A percentile compares a stretch with the other conserved stretches of the same genome.
phyloP scores from a whole-genome alignment of 2,888 invertebrate genomes.

The Leptothorax acervorum region DNA sequence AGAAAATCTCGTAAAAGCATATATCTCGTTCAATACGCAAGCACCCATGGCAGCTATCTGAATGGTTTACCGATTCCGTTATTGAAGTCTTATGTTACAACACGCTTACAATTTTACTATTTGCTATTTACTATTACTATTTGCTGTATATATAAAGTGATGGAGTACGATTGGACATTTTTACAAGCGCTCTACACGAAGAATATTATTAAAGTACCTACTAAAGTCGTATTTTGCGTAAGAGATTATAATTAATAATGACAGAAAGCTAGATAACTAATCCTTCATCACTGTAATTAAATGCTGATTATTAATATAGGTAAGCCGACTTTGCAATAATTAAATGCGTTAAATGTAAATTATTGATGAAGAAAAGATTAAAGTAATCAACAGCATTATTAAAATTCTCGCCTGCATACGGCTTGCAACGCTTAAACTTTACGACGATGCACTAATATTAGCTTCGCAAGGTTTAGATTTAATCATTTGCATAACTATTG shows the following conservation, averaged over 20 bases:
- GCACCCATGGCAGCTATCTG: background rate
- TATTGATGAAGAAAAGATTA: conserved; percentile 4
- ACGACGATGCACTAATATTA: conserved; percentile 31
- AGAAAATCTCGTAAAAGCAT: conserved; percentile 13
- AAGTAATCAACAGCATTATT: conserved; percentile 19
- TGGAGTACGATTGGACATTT: background rate
- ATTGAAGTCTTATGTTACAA: conserved; percentile 1
- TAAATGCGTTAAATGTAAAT: background rate
- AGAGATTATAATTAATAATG: background rate
- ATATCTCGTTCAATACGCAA: background rate
- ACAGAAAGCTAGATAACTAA: background rate
- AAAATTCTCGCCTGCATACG: conserved; percentile 15
- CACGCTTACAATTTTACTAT: background rate
- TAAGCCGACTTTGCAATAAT: background rate
- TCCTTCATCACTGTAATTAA: background rate
- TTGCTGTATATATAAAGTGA: background rate
- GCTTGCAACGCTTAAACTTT: conserved; percentile 34
- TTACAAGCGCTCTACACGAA: background rate
- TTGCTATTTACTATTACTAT: background rate
- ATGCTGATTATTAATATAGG: background rate
- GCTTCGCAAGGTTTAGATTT: conserved; percentile 34
- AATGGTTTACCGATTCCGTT: conserved; percentile 5
- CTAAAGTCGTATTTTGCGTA: background rate
- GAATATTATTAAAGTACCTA: background rate
- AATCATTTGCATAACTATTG: conserved; percentile 42